phyloP scores from a whole-genome alignment of 2,113 vertebrate species.

The Myocastor coypus region DNA sequence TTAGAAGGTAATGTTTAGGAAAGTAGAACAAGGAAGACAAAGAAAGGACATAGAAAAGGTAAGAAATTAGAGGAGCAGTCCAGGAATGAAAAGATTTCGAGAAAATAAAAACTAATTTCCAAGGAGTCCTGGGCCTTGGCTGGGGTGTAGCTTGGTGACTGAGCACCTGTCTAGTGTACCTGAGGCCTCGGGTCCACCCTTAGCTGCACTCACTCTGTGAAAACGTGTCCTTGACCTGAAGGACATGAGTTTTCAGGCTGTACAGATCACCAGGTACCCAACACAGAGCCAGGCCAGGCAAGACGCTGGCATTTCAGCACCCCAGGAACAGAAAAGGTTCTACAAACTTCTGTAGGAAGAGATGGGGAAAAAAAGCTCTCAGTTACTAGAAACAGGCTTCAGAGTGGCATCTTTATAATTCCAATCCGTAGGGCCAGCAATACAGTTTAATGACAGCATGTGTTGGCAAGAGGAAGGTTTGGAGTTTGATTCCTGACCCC shows the following conservation, averaged over 20 bases:
- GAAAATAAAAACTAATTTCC: background rate
- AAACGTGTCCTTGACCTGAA: background rate
- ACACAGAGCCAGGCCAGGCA: background rate
- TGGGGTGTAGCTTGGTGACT: background rate
- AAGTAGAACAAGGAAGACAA: slow-evolving; percentile 39
- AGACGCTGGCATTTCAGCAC: background rate
- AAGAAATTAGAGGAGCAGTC: background rate
- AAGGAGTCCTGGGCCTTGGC: background rate
- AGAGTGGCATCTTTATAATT: background rate
- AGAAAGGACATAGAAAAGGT: slow-evolving; percentile 13
- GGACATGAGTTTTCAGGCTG: background rate
- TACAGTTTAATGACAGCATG: no score
- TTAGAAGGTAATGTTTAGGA: slow-evolving; percentile 42
- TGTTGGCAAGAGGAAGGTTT: no score
- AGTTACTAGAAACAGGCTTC: background rate
- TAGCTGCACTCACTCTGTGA: background rate
- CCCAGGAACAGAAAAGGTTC: background rate
- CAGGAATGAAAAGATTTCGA: background rate
- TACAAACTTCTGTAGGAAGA: background rate
- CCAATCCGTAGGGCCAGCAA: background rate
- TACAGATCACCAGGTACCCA: background rate
- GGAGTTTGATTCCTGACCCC: no score
- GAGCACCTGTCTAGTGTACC: no score
- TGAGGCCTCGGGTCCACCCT: background rate
- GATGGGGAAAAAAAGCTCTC: background rate